Evolutionary conservation across 2,113 vertebrate species (phyloP), one percentile per base, ranked within the genome.

Genomic region (Oenanthe oenanthe): DNA sequence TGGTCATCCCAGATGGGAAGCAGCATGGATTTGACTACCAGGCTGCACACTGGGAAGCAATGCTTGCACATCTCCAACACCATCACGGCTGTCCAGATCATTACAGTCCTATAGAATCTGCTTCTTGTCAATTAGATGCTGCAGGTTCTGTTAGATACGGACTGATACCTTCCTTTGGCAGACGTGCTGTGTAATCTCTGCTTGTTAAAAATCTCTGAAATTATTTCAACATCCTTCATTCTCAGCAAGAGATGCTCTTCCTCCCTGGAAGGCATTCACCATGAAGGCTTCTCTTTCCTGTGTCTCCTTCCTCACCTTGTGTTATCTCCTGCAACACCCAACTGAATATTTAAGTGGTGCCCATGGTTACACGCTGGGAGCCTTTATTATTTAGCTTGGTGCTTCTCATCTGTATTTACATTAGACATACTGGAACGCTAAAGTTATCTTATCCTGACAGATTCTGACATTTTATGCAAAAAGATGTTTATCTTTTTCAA

Each of bases 41-140:
- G 21, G 28, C 10, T 31, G 22, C 5, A 28, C 11, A 12, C 20
- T 24, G 26, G 57, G 29, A 17, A 82, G 50, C 73, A 10, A 11
- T 58, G 13, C 8, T 31, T 68, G 45, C 12, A 16, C 12, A 40
- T 40, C 45, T 65, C 31, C 42, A 88, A 11, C 8, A 8, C 9
- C 0, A 3, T 36, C 13, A 6, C 4, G 7, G 19, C 12, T 62
- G 8, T 22, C 21, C 45, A 75, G 34, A 51, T 4, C 10, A 42
- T 51, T 47, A 38, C 10, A 57, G 17, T 62, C 9, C 21, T 32
- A 17, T 66, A 56, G 74, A 74, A 54, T 12, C 17, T 43, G 24
- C 26, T 67, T 72, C 8, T 29, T 45, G 6, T 61, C 28, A 38
- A n/a, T 31, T 50, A 25, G 40, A 56, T 56, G 32, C 29, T 76